Percentiles rank a stretch among this genome's conserved stretches.
Conservation (phyloP, 2,888 invertebrate species). For the Amphipyra berbera region DNA sequence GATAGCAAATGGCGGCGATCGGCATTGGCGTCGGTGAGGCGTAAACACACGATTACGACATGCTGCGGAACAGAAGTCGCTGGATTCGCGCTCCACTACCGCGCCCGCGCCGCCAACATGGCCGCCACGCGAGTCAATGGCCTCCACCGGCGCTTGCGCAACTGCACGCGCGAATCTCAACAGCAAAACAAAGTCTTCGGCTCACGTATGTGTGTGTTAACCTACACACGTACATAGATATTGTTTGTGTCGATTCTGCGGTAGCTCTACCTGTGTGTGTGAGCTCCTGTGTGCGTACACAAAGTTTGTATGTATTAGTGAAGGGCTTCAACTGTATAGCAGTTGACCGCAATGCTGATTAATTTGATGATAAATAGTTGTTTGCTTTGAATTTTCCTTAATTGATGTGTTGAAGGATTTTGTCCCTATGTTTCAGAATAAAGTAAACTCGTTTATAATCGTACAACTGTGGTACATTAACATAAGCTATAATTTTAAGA, state of each 20-base stretch:
- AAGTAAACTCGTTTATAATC: conserved; percentile 16
- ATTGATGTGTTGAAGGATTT: conserved; percentile 74
- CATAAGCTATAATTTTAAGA: too few species aligned
- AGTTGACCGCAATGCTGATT: conserved; percentile 82
- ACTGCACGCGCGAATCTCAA: conserved; percentile 89
- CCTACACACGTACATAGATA: conserved; percentile 61
- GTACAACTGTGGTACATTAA: background rate
- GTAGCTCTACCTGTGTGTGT: conserved; percentile 60
- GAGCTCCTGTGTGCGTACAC: conserved; percentile 41
- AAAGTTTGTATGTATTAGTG: conserved; percentile 69
- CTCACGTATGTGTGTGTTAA: conserved; percentile 68
- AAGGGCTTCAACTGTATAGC: conserved; percentile 80
- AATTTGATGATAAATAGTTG: conserved; percentile 82
- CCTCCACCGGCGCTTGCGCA: conserved; percentile 88
- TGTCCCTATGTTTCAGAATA: conserved; percentile 45
- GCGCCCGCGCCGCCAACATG: conserved; percentile 75
- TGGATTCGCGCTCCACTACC: conserved; percentile 85
- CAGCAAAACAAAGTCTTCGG: conserved; percentile 86
- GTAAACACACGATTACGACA: conserved; percentile 78
- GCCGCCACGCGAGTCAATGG: conserved; percentile 86
- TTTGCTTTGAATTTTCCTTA: conserved; percentile 79
- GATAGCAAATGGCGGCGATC: conserved; percentile 56
- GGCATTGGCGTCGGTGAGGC: conserved; percentile 57
- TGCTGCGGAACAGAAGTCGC: conserved; percentile 79
- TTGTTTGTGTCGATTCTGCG: conserved; percentile 71